A percentile compares a stretch with the other conserved stretches of the same genome.
These are phyloP conservation scores for Styela plicata DNA, from an alignment of 23 tunicate species.

Conservation along the genomic window DNA sequence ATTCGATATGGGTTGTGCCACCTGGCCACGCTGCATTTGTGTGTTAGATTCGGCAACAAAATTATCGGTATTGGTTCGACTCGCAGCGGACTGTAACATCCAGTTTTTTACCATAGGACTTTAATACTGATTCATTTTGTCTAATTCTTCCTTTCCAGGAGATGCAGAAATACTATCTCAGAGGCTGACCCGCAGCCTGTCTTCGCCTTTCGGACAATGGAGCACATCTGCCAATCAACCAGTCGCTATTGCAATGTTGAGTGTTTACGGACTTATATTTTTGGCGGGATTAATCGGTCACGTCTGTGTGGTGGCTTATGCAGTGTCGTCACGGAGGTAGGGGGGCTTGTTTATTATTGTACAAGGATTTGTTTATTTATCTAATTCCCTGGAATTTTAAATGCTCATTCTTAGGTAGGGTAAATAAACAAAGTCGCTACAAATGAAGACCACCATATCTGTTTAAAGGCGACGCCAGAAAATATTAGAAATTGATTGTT, in stretches of 20 bases:
- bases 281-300: constrained; percentile 59
- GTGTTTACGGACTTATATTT: constrained; percentile 43
- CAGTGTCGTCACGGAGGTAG: constrained; percentile 37
- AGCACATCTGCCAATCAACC: neutral
- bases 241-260: constrained; percentile 38
- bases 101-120: no score
- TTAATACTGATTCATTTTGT: no score
- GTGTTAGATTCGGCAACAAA: no score
- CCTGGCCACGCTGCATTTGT: no score
- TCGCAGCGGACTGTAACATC: no score
- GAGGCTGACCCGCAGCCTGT: neutral
- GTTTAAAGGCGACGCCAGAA: no score
- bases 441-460: neutral
- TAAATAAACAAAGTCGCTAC: neutral
- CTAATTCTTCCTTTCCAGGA: constrained; percentile 15
- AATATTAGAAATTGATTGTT: no score
- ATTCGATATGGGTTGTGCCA: no score
- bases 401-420: neutral
- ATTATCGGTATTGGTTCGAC: no score
- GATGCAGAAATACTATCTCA: constrained; percentile 19
- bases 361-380: neutral
- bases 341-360: neutral
- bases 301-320: constrained; percentile 48
- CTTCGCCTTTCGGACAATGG: constrained; percentile 53
- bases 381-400: neutral